A percentile compares a stretch with the other conserved stretches of the same genome.
phyloP scores from a whole-genome alignment of 2,113 vertebrate species.

The Saccopteryx bilineata region DNA sequence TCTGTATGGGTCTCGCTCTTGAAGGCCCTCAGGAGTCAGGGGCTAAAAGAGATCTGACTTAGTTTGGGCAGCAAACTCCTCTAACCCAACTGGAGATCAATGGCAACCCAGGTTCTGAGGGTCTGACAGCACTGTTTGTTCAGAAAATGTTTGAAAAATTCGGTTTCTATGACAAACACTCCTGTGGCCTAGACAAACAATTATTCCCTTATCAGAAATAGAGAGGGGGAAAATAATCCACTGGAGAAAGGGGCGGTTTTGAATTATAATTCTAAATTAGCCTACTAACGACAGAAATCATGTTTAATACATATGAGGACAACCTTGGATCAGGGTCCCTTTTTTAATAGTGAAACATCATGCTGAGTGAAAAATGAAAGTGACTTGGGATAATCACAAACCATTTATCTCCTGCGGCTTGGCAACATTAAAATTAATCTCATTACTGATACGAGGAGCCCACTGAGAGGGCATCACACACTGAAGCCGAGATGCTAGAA shows the following conservation, averaged over 20 bases:
- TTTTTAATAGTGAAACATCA: slow-evolving; percentile 69
- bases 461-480: not conserved
- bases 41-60: slow-evolving; percentile 17
- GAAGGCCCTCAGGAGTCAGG: not conserved
- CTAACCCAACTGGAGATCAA: not conserved
- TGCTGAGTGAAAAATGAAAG: slow-evolving; percentile 72
- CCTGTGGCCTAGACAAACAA: slow-evolving; percentile 39
- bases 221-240: not conserved
- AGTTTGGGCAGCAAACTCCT: slow-evolving; percentile 38
- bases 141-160: slow-evolving; percentile 53
- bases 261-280: slow-evolving; percentile 79
- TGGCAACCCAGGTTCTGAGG: not conserved
- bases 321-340: slow-evolving; percentile 65
- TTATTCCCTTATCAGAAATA: slow-evolving; percentile 39
- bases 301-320: slow-evolving; percentile 68
- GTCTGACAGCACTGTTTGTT: slow-evolving; percentile 25
- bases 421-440: slow-evolving; percentile 57
- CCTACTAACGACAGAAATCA: slow-evolving; percentile 60
- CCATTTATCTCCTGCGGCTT: slow-evolving; percentile 50
- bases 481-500: not conserved
- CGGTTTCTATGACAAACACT: slow-evolving; percentile 70
- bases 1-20: slow-evolving; percentile 6
- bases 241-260: slow-evolving; percentile 49
- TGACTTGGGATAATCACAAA: slow-evolving; percentile 55
- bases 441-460: slow-evolving; percentile 19